A percentile compares a stretch with the other conserved stretches of the same genome.
phyloP scores from a whole-genome alignment of 2,113 vertebrate genomes.

The Azemiops feae region DNA sequence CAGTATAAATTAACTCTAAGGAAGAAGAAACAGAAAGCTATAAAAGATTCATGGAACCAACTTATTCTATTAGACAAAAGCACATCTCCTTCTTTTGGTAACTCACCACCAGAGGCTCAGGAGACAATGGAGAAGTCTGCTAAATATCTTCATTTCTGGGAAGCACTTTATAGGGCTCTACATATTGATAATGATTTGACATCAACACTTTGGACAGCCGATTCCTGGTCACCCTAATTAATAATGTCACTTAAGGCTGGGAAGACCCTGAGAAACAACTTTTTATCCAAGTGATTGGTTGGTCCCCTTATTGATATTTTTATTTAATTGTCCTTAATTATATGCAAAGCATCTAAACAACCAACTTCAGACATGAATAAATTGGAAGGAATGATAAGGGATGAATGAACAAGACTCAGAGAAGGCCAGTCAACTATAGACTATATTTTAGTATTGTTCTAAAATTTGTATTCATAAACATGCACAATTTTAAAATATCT shows the following conservation, averaged over 20 bases:
- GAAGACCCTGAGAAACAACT: neutral
- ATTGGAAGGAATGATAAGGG: too few relatives aligned
- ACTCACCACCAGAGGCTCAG: neutral
- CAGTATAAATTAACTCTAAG: neutral
- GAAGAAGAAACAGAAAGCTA: neutral
- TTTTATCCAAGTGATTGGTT: neutral
- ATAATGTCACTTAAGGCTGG: neutral
- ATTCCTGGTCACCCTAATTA: neutral
- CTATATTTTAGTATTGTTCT: too few relatives aligned
- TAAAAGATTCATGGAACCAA: neutral
- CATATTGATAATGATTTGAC: too few relatives aligned
- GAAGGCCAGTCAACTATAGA: too few relatives aligned
- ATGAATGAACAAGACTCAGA: too few relatives aligned
- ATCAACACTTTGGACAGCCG: neutral
- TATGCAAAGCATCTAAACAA: too few relatives aligned
- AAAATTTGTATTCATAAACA: neutral
- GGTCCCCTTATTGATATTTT: neutral
- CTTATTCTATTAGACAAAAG: neutral
- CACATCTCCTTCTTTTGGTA: neutral
- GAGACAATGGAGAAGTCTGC: neutral
- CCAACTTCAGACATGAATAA: too few relatives aligned
- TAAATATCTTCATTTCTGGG: neutral
- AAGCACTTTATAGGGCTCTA: neutral
- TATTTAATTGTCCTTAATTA: neutral
- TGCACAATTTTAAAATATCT: neutral